Conservation (phyloP, 2,797 vertebrate genomes). For the Smutsia gigantea region DNA sequence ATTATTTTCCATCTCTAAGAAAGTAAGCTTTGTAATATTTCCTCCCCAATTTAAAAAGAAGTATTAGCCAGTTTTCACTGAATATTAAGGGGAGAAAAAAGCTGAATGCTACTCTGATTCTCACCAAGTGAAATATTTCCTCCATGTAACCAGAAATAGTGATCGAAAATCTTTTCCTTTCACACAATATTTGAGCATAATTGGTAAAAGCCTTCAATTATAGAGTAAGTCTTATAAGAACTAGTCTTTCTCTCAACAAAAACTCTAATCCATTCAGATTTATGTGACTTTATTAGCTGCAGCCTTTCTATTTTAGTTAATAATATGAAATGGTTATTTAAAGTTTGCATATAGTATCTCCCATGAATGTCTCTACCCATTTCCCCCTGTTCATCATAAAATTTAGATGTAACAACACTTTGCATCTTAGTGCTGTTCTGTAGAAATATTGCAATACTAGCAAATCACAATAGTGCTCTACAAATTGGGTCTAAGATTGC, state of each 20-base stretch:
- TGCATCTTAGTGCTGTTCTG: background rate
- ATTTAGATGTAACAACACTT: constrained; percentile 36
- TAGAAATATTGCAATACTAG: background rate
- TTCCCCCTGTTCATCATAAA: constrained; percentile 26
- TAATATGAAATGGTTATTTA: constrained; percentile 45
- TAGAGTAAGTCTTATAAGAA: constrained; percentile 55
- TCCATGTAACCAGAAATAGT: constrained; percentile 60
- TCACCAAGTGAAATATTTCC: constrained; percentile 64
- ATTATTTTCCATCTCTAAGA: constrained; percentile 66
- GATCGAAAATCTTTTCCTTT: constrained; percentile 63
- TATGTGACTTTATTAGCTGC: constrained; percentile 58
- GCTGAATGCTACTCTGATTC: constrained; percentile 36
- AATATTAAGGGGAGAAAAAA: background rate
- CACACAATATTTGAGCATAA: constrained; percentile 64
- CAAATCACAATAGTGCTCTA: background rate
- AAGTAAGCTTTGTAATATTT: constrained; percentile 65
- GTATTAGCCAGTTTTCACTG: constrained; percentile 55
- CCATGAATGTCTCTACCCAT: background rate
- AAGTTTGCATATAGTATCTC: constrained; percentile 6
- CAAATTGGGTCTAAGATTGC: background rate
- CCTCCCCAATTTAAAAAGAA: constrained; percentile 60
- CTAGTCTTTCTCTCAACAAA: constrained; percentile 50
- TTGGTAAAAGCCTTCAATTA: constrained; percentile 70
- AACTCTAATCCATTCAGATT: constrained; percentile 61
- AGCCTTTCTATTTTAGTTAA: constrained; percentile 56